A percentile compares a stretch with the other conserved stretches of the same genome.
phyloP scores from a whole-genome alignment of 2,888 invertebrate species.

The Caenorhabditis sp. region DNA sequence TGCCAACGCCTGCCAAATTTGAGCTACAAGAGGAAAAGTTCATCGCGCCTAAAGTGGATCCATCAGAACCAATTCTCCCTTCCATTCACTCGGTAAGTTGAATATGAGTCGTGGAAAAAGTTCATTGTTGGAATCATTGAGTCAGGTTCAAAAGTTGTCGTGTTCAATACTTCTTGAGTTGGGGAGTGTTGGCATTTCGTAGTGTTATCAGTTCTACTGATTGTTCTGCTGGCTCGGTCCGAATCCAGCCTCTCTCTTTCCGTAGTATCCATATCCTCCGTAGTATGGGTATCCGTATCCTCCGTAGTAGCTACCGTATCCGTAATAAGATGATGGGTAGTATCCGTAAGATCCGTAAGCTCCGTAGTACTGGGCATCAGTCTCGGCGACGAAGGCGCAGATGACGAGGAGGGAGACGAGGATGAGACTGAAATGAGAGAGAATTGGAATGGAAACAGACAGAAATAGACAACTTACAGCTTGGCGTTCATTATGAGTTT shows the following conservation, averaged over 20 bases:
- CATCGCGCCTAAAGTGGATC: constrained; percentile 19
- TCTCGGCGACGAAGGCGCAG: constrained; percentile 59
- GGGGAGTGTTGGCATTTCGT: constrained; percentile 26
- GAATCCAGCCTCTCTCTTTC: constrained; percentile 67
- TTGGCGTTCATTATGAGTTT: constrained; percentile 50
- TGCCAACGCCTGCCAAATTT: constrained; percentile 38
- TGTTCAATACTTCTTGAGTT: constrained; percentile 36
- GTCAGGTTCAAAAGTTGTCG: constrained; percentile 9
- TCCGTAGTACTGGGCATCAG: constrained; percentile 60
- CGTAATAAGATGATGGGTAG: constrained; percentile 52
- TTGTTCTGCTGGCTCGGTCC: constrained; percentile 47
- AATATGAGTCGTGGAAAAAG: constrained; percentile 1
- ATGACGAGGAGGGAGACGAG: constrained; percentile 62
- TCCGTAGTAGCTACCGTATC: constrained; percentile 55
- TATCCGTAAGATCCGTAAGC: constrained; percentile 50
- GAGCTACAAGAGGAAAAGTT: constrained; percentile 41
- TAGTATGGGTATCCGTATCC: constrained; percentile 50
- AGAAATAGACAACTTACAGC: constrained; percentile 40
- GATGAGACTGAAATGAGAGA: constrained; percentile 51
- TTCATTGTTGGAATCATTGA: constrained; percentile 11
- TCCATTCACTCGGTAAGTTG: background rate
- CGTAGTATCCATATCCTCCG: constrained; percentile 60
- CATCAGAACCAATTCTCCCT: constrained; percentile 1
- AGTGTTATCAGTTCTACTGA: constrained; percentile 29
- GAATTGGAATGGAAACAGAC: background rate